Evolutionary conservation across 2,888 invertebrate species (phyloP).

Genomic region (Polydrusus tereticollis): DNA sequence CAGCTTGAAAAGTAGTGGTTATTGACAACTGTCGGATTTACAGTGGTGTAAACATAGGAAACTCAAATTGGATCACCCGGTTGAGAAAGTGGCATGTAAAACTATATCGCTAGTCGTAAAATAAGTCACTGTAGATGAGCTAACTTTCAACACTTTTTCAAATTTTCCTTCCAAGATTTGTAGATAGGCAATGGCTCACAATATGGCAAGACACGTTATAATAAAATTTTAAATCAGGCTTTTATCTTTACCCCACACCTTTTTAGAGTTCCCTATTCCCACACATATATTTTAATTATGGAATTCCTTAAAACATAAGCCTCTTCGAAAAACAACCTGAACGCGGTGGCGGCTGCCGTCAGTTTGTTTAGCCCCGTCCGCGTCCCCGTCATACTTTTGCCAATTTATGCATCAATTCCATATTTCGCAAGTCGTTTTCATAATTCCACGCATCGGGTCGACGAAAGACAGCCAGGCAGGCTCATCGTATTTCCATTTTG

Average conservation of each 20-base stretch:
- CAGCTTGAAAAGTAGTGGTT: too few species aligned
- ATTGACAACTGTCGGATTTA: too few species aligned
- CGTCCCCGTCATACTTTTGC: slow-evolving; percentile 50
- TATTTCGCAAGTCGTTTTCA: slow-evolving; percentile 69
- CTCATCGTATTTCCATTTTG: slow-evolving; percentile 58
- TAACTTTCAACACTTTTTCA: too few species aligned
- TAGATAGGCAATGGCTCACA: too few species aligned
- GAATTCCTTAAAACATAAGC: slow-evolving; percentile 44
- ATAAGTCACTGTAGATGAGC: too few species aligned
- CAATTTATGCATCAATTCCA: slow-evolving; percentile 68
- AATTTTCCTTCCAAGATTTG: too few species aligned
- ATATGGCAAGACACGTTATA: background rate
- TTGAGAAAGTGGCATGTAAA: too few species aligned
- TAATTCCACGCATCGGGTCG: slow-evolving; percentile 68
- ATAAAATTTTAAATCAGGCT: background rate
- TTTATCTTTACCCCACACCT: background rate
- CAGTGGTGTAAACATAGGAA: too few species aligned
- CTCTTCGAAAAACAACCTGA: slow-evolving; percentile 43
- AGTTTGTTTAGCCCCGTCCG: slow-evolving; percentile 29
- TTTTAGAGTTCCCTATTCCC: background rate
- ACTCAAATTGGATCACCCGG: too few species aligned
- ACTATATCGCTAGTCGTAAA: too few species aligned
- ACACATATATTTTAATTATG: slow-evolving; percentile 40
- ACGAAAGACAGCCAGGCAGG: slow-evolving; percentile 59
- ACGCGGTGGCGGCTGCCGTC: slow-evolving; percentile 38